Evolutionary conservation across 2,797 vertebrate species (phyloP).

Genomic region (Antennarius maculatus): DNA sequence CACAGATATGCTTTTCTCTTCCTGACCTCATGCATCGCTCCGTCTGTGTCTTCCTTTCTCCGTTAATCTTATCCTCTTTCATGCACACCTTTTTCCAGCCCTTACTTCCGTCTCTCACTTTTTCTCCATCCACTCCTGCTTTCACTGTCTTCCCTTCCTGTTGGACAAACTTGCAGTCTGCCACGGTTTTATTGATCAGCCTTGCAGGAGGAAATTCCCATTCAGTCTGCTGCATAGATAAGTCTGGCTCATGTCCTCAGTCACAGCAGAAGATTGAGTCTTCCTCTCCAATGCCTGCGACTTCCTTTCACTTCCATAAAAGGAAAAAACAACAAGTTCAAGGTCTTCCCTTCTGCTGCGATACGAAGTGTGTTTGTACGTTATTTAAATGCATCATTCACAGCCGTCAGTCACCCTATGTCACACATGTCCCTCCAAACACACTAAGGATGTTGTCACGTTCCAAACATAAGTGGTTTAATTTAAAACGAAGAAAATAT

Average conservation of each 20-base stretch:
- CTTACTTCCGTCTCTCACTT: not conserved
- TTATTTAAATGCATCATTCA: not conserved
- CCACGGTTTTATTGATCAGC: constrained; percentile 36
- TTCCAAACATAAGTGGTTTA: not conserved
- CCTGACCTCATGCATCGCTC: too few species aligned
- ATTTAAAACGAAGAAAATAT: constrained; percentile 5
- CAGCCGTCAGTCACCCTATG: not conserved
- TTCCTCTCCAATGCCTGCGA: constrained; percentile 7
- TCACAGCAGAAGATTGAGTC: constrained; percentile 15
- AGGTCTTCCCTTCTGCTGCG: constrained; percentile 2
- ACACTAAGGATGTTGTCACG: constrained; percentile 2
- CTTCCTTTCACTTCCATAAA: constrained; percentile 11
- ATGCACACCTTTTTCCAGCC: too few species aligned
- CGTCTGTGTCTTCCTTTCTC: too few species aligned
- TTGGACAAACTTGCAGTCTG: constrained; percentile 4
- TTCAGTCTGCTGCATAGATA: constrained; percentile 25
- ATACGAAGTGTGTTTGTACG: constrained; percentile 1
- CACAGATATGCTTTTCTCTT: not conserved
- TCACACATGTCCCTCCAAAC: constrained; percentile 1
- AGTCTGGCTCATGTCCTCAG: constrained; percentile 6
- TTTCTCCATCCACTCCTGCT: too few species aligned
- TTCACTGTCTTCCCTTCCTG: constrained; percentile 11
- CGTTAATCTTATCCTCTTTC: too few species aligned
- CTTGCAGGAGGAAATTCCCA: constrained; percentile 31
- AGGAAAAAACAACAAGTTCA: constrained; percentile 8